A percentile compares a stretch with the other conserved stretches of the same genome.
These are phyloP conservation scores for Ariolimax columbianus DNA, from an alignment of 2,888 invertebrate genomes.

Conservation along the genomic window DNA sequence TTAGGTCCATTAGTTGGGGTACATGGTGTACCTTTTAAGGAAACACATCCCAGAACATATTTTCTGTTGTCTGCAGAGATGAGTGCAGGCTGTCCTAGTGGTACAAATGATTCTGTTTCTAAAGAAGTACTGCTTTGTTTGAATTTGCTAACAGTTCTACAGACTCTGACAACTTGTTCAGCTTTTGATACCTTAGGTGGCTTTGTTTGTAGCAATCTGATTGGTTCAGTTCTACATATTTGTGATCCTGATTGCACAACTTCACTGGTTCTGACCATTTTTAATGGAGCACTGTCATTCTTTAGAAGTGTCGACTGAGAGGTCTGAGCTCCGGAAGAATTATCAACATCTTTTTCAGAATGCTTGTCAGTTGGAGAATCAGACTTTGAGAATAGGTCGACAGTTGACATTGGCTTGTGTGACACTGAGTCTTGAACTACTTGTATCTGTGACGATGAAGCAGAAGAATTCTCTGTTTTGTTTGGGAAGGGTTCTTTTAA, in stretches of 20 bases:
- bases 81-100: not conserved
- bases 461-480: not conserved
- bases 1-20: not conserved
- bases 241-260: not conserved
- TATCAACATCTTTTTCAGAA: not conserved
- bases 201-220: not conserved
- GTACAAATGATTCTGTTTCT: not conserved
- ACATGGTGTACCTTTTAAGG: not conserved
- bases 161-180: not conserved
- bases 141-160: not conserved
- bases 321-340: not conserved
- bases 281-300: not conserved
- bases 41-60: not conserved
- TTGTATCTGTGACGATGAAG: not conserved
- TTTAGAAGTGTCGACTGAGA: not conserved
- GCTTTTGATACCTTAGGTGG: not conserved
- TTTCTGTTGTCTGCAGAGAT: not conserved
- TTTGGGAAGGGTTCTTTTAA: not conserved
- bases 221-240: not conserved
- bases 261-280: not conserved
- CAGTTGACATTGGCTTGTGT: not conserved
- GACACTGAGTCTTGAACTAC: not conserved
- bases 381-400: not conserved
- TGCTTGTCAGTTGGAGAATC: not conserved
- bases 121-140: not conserved